Evolutionary conservation across 2,797 vertebrate species (phyloP).

Genomic region (Alosa sapidissima): DNA sequence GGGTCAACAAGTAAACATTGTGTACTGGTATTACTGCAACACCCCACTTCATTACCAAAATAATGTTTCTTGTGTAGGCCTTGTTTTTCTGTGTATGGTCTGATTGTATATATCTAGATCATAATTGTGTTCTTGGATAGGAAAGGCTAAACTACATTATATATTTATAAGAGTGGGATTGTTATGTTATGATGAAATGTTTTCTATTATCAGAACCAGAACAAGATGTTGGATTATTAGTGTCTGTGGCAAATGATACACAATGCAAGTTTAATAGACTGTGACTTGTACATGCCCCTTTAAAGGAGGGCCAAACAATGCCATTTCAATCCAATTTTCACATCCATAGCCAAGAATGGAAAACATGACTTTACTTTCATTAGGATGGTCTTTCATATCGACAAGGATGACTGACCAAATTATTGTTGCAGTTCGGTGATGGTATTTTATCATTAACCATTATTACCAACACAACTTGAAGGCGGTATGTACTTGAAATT

Average conservation of each 20-base stretch:
- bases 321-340: slow-evolving; percentile 3
- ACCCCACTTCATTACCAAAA: neutral
- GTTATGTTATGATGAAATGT: neutral
- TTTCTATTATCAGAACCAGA: slow-evolving; percentile 5
- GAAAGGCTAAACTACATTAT: neutral
- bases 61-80: neutral
- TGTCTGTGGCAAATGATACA: neutral
- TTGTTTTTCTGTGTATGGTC: neutral
- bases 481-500: neutral
- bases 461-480: neutral
- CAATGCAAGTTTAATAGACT: slow-evolving; percentile 2
- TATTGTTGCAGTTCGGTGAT: neutral
- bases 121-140: neutral
- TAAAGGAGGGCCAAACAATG: slow-evolving; percentile 5
- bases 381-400: neutral
- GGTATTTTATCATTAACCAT: slow-evolving; percentile 4
- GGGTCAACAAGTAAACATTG: neutral
- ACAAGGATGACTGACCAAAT: slow-evolving; percentile 20
- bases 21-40: neutral
- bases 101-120: neutral
- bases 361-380: slow-evolving; percentile 3
- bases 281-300: neutral
- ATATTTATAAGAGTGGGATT: neutral
- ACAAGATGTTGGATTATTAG: neutral
- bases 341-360: slow-evolving; percentile 21